phyloP scores from a whole-genome alignment of 2,888 invertebrate genomes.

The Sarcophaga rosellei region DNA sequence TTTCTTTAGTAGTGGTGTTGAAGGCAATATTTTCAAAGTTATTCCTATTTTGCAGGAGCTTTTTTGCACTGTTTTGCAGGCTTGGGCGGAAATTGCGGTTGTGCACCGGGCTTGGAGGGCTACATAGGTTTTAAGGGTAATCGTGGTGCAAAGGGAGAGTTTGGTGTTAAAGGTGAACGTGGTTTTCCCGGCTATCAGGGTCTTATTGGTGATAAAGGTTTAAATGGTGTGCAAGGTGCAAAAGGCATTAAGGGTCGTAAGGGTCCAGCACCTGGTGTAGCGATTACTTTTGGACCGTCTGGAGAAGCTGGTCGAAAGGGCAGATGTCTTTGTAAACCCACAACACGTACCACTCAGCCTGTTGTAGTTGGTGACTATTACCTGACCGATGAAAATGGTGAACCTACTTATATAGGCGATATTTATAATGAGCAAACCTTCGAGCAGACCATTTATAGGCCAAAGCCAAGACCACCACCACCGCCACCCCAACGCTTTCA shows the following conservation, averaged over 20 bases:
- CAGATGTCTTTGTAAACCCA: background rate
- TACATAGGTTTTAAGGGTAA: background rate
- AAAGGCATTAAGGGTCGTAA: background rate
- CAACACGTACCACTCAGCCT: background rate
- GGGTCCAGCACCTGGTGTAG: background rate
- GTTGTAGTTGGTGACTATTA: slow-evolving; percentile 27
- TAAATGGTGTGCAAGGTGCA: background rate
- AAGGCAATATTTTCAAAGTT: background rate
- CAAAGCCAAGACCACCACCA: background rate
- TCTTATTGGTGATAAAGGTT: background rate
- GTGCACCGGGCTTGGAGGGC: slow-evolving; percentile 28
- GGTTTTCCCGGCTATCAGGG: slow-evolving; percentile 17
- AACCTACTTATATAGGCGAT: slow-evolving; percentile 29
- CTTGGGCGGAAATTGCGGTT: slow-evolving; percentile 20
- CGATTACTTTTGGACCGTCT: background rate
- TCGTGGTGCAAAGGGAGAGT: background rate
- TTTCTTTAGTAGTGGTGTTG: background rate
- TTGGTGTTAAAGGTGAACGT: slow-evolving; percentile 17
- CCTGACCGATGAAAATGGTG: slow-evolving; percentile 25
- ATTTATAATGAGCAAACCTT: background rate
- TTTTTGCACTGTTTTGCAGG: background rate
- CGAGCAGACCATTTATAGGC: background rate
- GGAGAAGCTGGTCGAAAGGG: slow-evolving; percentile 11
- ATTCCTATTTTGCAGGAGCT: background rate
- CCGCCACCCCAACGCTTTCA: background rate